Conservation (phyloP, 2,113 vertebrate species). For the Gopherus flavomarginatus region DNA sequence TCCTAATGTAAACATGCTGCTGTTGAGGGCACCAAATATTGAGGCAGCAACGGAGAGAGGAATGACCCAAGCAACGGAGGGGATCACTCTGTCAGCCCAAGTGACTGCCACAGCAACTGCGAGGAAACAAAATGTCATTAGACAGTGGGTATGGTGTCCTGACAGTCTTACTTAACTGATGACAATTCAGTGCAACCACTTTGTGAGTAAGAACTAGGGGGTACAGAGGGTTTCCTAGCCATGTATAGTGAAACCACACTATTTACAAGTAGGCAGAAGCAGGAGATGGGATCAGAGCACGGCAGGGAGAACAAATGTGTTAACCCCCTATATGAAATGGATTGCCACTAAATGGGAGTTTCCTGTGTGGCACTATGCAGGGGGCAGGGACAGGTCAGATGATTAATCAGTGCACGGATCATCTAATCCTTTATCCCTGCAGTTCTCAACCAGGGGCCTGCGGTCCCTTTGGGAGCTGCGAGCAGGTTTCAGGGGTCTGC, state of each 20-base stretch:
- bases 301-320: not conserved
- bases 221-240: not conserved
- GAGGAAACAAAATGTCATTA: slow-evolving; percentile 50
- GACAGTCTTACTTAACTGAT: not conserved
- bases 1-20: slow-evolving; percentile 71
- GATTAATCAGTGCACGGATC: not conserved
- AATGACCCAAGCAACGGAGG: slow-evolving; percentile 76
- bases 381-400: accelerated
- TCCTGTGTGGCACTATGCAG: not conserved
- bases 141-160: not conserved
- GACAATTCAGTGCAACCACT: not conserved
- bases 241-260: not conserved
- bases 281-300: not conserved
- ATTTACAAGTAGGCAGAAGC: accelerated
- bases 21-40: slow-evolving; percentile 79
- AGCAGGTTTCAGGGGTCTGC: too few relatives aligned
- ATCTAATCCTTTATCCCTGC: not conserved
- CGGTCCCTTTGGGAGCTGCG: too few relatives aligned
- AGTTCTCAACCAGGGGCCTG: too few relatives aligned
- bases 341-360: not conserved
- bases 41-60: slow-evolving; percentile 75
- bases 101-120: slow-evolving; percentile 80
- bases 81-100: slow-evolving; percentile 78
- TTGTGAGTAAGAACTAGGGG: not conserved
- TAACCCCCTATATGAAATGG: accelerated